Percentiles rank a stretch among this genome's conserved stretches.
phyloP scores from a whole-genome alignment of 1,140 invertebrate species.

The Bradysia coprophila region DNA sequence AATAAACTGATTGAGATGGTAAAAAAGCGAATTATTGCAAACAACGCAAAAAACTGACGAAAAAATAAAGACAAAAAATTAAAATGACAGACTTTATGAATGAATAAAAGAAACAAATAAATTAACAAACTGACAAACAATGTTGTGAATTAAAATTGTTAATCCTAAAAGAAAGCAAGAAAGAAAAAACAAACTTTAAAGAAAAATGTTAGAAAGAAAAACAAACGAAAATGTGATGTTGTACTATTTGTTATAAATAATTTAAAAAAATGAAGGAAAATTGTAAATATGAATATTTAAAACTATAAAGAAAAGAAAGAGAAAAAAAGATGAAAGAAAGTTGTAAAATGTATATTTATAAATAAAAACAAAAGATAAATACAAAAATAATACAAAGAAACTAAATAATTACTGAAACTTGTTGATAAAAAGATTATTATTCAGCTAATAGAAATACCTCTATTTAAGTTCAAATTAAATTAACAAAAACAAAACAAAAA shows the following conservation, averaged over 20 bases:
- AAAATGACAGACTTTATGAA: background rate
- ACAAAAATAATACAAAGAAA: background rate
- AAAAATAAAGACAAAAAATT: background rate
- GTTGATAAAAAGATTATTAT: slow-evolving; percentile 15
- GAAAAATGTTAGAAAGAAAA: background rate
- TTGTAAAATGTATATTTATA: background rate
- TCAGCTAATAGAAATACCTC: slow-evolving; percentile 26
- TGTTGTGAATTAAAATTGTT: background rate
- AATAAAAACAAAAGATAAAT: background rate
- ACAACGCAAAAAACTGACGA: background rate
- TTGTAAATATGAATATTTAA: background rate
- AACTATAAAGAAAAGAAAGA: background rate
- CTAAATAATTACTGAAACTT: slow-evolving; percentile 11
- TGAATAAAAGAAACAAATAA: background rate
- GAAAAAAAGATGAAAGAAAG: background rate
- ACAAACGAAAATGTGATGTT: background rate
- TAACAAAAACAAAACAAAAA: no score
- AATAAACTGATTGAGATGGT: background rate
- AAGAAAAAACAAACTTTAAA: slow-evolving; percentile 5
- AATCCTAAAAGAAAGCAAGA: slow-evolving; percentile 6
- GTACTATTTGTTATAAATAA: background rate
- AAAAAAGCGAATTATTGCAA: background rate
- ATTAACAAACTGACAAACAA: background rate
- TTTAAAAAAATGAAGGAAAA: background rate
- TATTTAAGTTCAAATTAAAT: slow-evolving; percentile 25